These are phyloP conservation scores for Drosophila cardini DNA, from an alignment of 1,140 invertebrate genomes.

Conservation along the genomic window DNA sequence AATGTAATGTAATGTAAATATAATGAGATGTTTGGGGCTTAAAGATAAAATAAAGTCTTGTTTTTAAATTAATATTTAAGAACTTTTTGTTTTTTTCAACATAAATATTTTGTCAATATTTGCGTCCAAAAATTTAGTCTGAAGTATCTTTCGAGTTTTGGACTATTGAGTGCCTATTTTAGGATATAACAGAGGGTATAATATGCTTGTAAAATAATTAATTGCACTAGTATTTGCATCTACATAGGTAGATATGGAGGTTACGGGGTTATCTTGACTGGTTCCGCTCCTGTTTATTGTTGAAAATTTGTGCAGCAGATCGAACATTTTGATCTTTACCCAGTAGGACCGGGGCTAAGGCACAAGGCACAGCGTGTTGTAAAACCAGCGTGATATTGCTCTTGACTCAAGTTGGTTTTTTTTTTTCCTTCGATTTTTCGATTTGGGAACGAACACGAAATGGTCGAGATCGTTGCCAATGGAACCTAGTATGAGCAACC, in stretches of 20 bases:
- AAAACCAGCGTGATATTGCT: constrained; percentile 40
- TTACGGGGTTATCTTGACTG: background rate
- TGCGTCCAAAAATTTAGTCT: background rate
- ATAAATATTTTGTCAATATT: background rate
- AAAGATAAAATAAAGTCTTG: too few species aligned
- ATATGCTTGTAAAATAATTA: too few species aligned
- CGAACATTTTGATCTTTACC: constrained; percentile 36
- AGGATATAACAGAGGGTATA: background rate
- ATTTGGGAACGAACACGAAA: constrained; percentile 5
- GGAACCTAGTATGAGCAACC: constrained; percentile 43
- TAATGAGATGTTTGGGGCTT: too few species aligned
- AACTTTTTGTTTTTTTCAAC: too few species aligned
- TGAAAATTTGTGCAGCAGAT: constrained; percentile 18
- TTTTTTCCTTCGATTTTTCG: background rate
- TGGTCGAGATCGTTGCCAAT: constrained; percentile 48
- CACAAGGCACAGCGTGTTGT: constrained; percentile 48
- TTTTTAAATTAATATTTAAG: too few species aligned
- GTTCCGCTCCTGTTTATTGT: constrained; percentile 19
- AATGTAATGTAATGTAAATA: too few species aligned
- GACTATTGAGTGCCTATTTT: background rate
- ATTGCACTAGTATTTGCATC: background rate
- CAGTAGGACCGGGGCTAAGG: background rate
- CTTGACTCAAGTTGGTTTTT: constrained; percentile 4
- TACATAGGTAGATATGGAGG: background rate
- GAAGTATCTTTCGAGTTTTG: background rate